phyloP scores from a whole-genome alignment of 2,113 vertebrate species.

The Xyliphius kryptos region DNA sequence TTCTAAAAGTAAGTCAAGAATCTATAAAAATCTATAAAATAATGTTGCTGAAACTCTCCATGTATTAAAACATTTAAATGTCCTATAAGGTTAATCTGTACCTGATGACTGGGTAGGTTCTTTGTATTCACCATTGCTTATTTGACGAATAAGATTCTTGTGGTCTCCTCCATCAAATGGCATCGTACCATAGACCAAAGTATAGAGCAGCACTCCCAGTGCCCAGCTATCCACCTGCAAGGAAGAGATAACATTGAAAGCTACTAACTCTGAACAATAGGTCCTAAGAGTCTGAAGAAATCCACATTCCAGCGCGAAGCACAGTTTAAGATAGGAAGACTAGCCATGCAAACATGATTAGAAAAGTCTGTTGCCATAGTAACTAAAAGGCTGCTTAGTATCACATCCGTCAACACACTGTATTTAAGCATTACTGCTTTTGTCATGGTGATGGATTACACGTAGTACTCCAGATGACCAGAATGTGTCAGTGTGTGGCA shows the following conservation, averaged over 20 bases:
- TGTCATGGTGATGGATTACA: not conserved
- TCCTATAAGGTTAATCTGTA: no score
- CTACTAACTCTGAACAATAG: conserved; percentile 33
- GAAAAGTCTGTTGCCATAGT: not conserved
- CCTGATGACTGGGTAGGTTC: conserved; percentile 97
- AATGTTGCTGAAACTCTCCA: no score
- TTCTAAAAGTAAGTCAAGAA: no score
- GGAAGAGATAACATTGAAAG: conserved; percentile 22
- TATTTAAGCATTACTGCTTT: no score
- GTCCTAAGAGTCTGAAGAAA: conserved; percentile 7
- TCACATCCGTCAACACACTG: not conserved
- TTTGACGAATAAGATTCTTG: conserved; percentile 97
- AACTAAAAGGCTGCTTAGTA: not conserved
- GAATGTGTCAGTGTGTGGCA: not conserved
- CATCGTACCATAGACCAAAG: conserved; percentile 95
- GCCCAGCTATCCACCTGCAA: conserved; percentile 97
- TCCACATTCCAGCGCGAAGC: not conserved
- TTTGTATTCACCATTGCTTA: conserved; percentile 96
- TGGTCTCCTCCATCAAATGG: conserved; percentile 97
- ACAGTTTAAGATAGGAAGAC: not conserved
- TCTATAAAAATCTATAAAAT: no score
- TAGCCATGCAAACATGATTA: no score
- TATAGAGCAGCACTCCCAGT: conserved; percentile 93
- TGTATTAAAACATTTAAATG: no score
- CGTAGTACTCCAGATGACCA: not conserved